Evolutionary conservation across 1,140 invertebrate genomes (phyloP), one percentile per base, ranked within the genome.

Genomic region (Bombus sylvicola): DNA sequence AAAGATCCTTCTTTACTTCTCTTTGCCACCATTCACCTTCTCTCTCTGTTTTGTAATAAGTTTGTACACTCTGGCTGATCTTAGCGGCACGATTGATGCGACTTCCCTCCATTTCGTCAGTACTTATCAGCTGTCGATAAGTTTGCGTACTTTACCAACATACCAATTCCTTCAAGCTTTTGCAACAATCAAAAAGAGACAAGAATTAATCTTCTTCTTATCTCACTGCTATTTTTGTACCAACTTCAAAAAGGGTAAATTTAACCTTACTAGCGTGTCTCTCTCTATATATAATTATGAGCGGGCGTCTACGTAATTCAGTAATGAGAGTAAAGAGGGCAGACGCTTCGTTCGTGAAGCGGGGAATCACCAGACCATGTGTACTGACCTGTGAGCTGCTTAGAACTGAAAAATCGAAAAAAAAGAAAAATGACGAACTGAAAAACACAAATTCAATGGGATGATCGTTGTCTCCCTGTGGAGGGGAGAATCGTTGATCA

Each of bases 401-500:
- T 43, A 75, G n/a, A 69, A 47, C n/a, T 39, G 76, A 78, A 78
- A n/a, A 62, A 22, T 18, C 47, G 47, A 53, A 53, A 53, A 53
- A 66, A 41, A 15, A 78, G 22, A 76, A 31, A 37, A 28, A 62
- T 62, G 13, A 28, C 18, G 13, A 71, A 53, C 12, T n/a, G 43
- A 78, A 34, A 77, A 25, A 13, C 12, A 66, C 28, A 41, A 34
- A 62, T 43, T 18, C 28, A 10, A 57, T 59, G n/a, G 66, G 37
- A 68, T 64, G 31, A 47, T 34, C 41, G 31, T 41, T 47, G 1
- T 28, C 64, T 80, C 88, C 47, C 71, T 64, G 31, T 64, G 62
- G 57, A 68, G 34, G 18, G 69, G 47, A 68, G 77, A 79, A 43
- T 53, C 5, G 41, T 85, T 74, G 77, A 77, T 59, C 86, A 87